Evolutionary conservation across 2,113 vertebrate species (phyloP).

Genomic region (Dunckerocampus dactyliophorus): DNA sequence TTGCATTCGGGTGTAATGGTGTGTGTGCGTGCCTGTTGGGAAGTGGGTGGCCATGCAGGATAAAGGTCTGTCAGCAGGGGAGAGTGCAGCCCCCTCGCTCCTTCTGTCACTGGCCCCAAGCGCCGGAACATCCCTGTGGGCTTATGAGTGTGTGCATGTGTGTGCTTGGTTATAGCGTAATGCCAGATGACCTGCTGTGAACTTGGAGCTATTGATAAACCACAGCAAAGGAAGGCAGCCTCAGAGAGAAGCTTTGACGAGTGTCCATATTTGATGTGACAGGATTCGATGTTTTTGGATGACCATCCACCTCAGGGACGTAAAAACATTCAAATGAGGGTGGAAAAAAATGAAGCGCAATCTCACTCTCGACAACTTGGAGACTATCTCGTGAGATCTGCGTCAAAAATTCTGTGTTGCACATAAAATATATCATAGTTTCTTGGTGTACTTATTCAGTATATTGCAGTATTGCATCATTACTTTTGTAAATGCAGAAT

Average conservation of each 20-base stretch:
- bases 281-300: slow-evolving; percentile 29
- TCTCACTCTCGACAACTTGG: no score
- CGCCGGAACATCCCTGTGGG: slow-evolving; percentile 38
- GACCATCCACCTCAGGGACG: slow-evolving; percentile 15
- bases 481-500: no score
- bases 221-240: slow-evolving; percentile 25
- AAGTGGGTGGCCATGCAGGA: slow-evolving; percentile 18
- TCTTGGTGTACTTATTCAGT: no score
- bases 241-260: slow-evolving; percentile 9
- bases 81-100: slow-evolving; percentile 49
- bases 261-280: slow-evolving; percentile 34
- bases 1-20: not conserved
- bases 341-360: not conserved
- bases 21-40: slow-evolving; percentile 4
- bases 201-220: slow-evolving; percentile 56
- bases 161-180: slow-evolving; percentile 19
- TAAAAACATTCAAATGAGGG: slow-evolving; percentile 1
- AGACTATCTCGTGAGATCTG: no score
- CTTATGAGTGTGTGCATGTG: slow-evolving; percentile 23
- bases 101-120: slow-evolving; percentile 58
- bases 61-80: slow-evolving; percentile 23
- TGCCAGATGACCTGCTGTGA: slow-evolving; percentile 40
- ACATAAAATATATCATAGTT: no score
- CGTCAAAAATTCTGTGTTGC: no score
- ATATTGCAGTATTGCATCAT: no score